These are phyloP conservation scores for Papilio elwesi DNA, from an alignment of 2,888 invertebrate genomes.

Conservation along the genomic window DNA sequence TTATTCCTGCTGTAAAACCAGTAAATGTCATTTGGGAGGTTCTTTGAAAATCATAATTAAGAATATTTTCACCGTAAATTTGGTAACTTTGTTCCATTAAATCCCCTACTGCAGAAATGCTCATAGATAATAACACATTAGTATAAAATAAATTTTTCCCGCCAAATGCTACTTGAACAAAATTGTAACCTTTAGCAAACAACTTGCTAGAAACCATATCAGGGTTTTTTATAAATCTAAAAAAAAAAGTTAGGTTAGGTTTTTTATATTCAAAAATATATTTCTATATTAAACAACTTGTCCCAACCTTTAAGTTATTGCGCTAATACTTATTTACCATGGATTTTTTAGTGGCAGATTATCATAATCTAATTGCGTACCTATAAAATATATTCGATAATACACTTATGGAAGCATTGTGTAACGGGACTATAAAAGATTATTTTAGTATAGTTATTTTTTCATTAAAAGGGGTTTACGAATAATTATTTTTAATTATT, in stretches of 20 bases:
- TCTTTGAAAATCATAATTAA: slow-evolving; percentile 84
- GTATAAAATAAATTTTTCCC: slow-evolving; percentile 89
- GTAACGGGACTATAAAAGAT: slow-evolving; percentile 10
- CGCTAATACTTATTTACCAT: neutral
- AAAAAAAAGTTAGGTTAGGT: slow-evolving; percentile 50
- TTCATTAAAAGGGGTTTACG: neutral
- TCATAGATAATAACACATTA: slow-evolving; percentile 90
- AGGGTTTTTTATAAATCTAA: slow-evolving; percentile 52
- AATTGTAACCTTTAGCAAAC: slow-evolving; percentile 57
- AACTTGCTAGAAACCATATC: slow-evolving; percentile 65
- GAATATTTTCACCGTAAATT: slow-evolving; percentile 81
- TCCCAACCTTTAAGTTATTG: neutral
- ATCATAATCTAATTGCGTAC: neutral
- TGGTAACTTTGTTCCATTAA: slow-evolving; percentile 92
- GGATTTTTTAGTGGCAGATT: neutral
- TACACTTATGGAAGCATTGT: slow-evolving; percentile 11
- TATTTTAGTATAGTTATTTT: neutral
- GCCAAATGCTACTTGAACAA: slow-evolving; percentile 76
- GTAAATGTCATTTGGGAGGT: slow-evolving; percentile 91
- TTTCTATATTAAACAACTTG: neutral
- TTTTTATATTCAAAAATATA: neutral
- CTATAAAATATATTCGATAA: slow-evolving; percentile 26
- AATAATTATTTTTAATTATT: neutral
- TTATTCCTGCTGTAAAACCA: slow-evolving; percentile 90
- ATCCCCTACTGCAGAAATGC: slow-evolving; percentile 91